These are phyloP conservation scores for Solenopsis fugax DNA, from an alignment of 1,140 invertebrate species.

Conservation along the genomic window DNA sequence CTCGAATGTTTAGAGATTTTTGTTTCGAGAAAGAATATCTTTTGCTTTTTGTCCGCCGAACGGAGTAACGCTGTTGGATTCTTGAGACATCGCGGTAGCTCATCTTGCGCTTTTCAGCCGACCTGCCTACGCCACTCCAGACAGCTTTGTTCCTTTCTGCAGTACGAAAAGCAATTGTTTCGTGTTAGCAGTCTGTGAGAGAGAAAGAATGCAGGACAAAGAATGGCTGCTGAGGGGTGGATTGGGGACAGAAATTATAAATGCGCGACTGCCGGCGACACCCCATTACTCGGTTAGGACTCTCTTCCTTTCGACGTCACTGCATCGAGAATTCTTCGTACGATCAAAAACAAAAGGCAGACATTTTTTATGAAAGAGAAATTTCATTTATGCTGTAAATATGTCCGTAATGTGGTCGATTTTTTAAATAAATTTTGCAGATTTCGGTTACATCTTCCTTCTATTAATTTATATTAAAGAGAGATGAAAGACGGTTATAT, in stretches of 20 bases:
- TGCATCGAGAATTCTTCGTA: slow-evolving; percentile 74
- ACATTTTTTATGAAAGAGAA: slow-evolving; percentile 4
- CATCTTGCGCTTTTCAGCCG: slow-evolving; percentile 73
- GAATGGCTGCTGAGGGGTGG: slow-evolving; percentile 6
- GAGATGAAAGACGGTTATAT: background rate
- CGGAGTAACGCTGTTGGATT: slow-evolving; percentile 62
- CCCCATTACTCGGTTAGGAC: slow-evolving; percentile 76
- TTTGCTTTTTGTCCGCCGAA: slow-evolving; percentile 26
- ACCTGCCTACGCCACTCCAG: slow-evolving; percentile 64
- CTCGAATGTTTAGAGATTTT: slow-evolving; percentile 1
- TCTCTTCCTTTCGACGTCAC: slow-evolving; percentile 74
- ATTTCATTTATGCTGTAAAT: slow-evolving; percentile 4
- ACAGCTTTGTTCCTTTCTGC: slow-evolving; percentile 76
- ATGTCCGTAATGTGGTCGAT: background rate
- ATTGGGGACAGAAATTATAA: slow-evolving; percentile 76
- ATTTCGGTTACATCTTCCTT: background rate
- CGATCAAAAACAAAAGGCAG: slow-evolving; percentile 71
- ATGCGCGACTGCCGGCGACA: slow-evolving; percentile 79
- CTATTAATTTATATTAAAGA: background rate
- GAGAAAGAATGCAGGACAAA: slow-evolving; percentile 36
- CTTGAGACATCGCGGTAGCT: slow-evolving; percentile 72
- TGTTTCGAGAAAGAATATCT: background rate
- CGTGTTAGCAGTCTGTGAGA: slow-evolving; percentile 70
- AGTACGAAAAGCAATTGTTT: slow-evolving; percentile 78
- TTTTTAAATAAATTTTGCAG: background rate